Base-by-base conservation (phyloP, 2,888 invertebrate genomes). In the Cremastinae sp. region DNA sequence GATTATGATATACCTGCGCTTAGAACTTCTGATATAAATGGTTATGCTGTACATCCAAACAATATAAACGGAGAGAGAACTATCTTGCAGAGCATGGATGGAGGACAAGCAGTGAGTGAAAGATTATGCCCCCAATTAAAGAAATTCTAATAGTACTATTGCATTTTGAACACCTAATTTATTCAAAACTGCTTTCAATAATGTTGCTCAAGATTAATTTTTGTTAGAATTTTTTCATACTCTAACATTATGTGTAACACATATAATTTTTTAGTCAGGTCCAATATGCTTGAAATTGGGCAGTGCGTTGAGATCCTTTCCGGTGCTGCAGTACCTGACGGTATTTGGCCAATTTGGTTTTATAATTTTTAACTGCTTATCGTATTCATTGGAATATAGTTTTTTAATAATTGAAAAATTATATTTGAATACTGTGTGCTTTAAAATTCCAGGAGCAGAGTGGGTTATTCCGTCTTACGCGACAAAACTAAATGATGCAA, bases 11-110 rank as follows among this genome's bases (percentile, higher is more conserved):
- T 96, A 86, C 98, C 99, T 16, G 96, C 98, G 0, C 98, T 98
- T 88, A 93, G 94, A 59, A 98, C 98, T 16, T 98, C 98, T 0
- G 94, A 97, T 41, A 99, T 98, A 91, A 98, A 99, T 91, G 98
- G 98, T 0, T 99, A 98, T 90, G 98, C 98, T 2, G 95, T 97
- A 80, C 90, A 94, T 83, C 93, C 95, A 2, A 89, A 91, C 2
- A 96, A 97, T 84, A 96, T 95, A 0, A 91, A 91, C 1, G 96
- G 96, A 0, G 89, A 90, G 1, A 92, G 96, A 56, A 90, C 88
- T 70, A 97, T 98, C 0, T 89, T 95, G 2, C 93, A 94, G 1
- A 94, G 91, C 8, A 91, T 95, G 56, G 92, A 93, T 41, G 97
- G 97, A 9, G 97, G 97, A 39, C 93, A 94, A 82, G 90, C 91